Base-by-base conservation (phyloP, 1,140 invertebrate species). In the Zelostemma sp. region DNA sequence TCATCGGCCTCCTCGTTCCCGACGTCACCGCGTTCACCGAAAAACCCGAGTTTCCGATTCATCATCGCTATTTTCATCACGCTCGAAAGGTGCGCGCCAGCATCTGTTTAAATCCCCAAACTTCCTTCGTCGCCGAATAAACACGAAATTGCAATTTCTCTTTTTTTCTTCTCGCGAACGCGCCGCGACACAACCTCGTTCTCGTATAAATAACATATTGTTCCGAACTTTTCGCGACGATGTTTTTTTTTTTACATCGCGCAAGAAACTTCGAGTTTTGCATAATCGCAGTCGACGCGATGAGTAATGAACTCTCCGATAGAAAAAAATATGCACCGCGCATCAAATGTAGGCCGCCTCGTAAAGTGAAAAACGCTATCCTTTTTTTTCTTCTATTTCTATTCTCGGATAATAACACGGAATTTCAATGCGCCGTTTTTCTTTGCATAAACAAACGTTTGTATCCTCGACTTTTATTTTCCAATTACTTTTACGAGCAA, bases 181-280 rank as follows among this genome's bases (percentile, higher is more conserved):
- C 45, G 19, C 31, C 68, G 1, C 14, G 14, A 14, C 56, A 72
- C 78, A 78, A 77, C 74, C 75, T 76, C 63, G 57, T 55, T 68
- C 55, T n/a, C 25, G 25, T 63, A 65, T 53, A 59, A 68, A 78
- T 73, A 80, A 80, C 77, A 80, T 80, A 80, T 80, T 79, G 77
- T 50, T 56, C 25, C n/a, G 50, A 68, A n/a, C n/a, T n/a, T n/a
- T n/a, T n/a, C 46, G 17, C 35, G 12, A 58, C 14, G n/a, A n/a
- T n/a, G n/a, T n/a, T n/a, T n/a, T n/a, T n/a, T n/a, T 58, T 15
- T 14, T 19, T 11, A 14, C 9, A 11, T 48, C 28, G 28, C 16
- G 1, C 48, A 45, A 2, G n/a, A 38, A 38, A 38, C 33, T 31
- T 48, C 11, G 35, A 18, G n/a, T 11, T 33, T 54, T 28, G 53